phyloP scores from a whole-genome alignment of 2,113 vertebrate species.

The Pitta sordida region DNA sequence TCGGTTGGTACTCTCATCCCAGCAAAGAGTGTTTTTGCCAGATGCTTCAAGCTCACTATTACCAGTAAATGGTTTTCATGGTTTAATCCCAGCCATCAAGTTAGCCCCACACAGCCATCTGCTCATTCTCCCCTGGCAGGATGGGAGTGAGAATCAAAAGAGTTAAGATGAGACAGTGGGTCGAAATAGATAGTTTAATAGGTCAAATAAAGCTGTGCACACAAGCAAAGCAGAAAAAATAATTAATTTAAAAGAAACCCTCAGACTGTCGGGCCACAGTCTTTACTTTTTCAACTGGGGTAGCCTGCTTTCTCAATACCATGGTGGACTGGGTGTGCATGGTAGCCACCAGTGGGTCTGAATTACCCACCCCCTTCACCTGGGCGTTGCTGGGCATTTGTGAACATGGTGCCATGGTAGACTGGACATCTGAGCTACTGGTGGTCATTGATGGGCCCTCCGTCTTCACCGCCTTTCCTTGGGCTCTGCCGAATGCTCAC shows the following conservation, averaged over 20 bases:
- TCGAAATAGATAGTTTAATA: neutral
- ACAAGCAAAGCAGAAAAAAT: neutral
- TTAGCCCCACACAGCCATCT: neutral
- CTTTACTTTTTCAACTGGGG: no score
- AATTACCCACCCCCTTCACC: no score
- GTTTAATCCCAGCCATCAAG: neutral
- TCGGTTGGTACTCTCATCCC: neutral
- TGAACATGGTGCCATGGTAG: no score
- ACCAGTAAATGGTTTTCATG: neutral
- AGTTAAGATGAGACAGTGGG: neutral
- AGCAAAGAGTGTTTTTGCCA: neutral
- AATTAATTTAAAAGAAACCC: neutral
- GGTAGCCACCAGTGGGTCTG: no score
- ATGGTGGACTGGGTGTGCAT: no score
- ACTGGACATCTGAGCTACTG: no score
- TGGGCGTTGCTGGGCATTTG: no score
- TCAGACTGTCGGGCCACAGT: no score
- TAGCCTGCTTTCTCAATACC: no score
- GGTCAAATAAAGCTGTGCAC: neutral
- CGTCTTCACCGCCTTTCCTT: no score
- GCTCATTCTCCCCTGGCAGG: neutral
- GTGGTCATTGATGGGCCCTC: no score
- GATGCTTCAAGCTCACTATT: neutral
- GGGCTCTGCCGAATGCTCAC: no score
- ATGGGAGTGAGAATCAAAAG: neutral